A percentile compares a stretch with the other conserved stretches of the same genome.
phyloP scores from a whole-genome alignment of 1,140 invertebrate species.

The Papilio xuthus region DNA sequence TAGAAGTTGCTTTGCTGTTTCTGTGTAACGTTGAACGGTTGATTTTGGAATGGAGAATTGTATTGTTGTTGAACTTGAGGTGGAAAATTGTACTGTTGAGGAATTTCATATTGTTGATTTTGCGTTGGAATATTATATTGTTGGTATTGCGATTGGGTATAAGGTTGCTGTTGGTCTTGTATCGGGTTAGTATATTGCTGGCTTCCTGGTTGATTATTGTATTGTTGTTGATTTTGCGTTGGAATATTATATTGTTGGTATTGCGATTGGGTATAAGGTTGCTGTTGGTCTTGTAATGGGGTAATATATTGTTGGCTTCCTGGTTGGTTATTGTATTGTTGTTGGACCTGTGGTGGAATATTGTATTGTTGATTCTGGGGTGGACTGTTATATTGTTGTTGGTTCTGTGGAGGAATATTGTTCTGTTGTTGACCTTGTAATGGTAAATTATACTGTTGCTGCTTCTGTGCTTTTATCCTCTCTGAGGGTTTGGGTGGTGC shows the following conservation, averaged over 20 bases:
- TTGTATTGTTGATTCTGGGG: slow-evolving; percentile 52
- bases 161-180: neutral
- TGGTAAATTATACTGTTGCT: slow-evolving; percentile 6
- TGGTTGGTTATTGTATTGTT: neutral
- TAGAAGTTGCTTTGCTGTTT: slow-evolving; percentile 16
- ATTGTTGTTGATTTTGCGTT: slow-evolving; percentile 40
- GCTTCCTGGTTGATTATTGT: neutral
- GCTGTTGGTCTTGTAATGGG: neutral
- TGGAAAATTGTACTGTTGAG: slow-evolving; percentile 51
- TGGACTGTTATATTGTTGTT: slow-evolving; percentile 45
- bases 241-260: slow-evolving; percentile 54
- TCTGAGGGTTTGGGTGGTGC: slow-evolving; percentile 71
- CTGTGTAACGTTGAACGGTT: slow-evolving; percentile 14
- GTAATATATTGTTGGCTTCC: neutral
- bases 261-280: slow-evolving; percentile 40
- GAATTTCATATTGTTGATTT: slow-evolving; percentile 25
- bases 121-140: slow-evolving; percentile 54
- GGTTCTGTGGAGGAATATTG: slow-evolving; percentile 43
- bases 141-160: slow-evolving; percentile 45
- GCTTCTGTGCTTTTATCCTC: slow-evolving; percentile 38
- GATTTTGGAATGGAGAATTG: neutral
- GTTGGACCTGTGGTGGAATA: slow-evolving; percentile 51
- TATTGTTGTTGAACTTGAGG: slow-evolving; percentile 42
- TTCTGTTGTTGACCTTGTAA: neutral
- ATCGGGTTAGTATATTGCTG: neutral